Evolutionary conservation across 2,113 vertebrate genomes (phyloP).

Genomic region (Ameiurus melas): DNA sequence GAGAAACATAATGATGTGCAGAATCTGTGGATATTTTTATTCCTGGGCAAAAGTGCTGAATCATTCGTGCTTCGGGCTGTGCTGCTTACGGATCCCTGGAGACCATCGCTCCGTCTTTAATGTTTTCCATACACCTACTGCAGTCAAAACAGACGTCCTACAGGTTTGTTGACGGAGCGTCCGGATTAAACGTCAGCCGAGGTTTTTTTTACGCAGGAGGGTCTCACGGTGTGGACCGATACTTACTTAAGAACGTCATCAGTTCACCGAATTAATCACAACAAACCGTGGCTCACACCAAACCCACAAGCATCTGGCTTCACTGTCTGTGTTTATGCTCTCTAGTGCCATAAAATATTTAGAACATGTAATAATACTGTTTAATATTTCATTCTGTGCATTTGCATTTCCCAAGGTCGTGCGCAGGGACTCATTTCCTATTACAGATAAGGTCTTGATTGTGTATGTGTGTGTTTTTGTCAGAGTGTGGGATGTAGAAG

Average conservation of each 20-base stretch:
- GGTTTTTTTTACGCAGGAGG: neutral
- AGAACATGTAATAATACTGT: constrained; percentile 63
- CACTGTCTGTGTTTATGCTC: constrained; percentile 6
- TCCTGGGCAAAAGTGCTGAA: constrained; percentile 35
- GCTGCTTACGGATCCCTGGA: constrained; percentile 10
- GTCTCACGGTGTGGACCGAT: neutral
- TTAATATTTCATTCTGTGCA: constrained; percentile 63
- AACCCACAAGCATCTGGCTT: neutral
- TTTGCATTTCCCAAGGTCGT: constrained; percentile 61
- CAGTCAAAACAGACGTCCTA: neutral
- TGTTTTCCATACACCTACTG: neutral
- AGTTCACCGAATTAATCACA: neutral
- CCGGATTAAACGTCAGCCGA: neutral
- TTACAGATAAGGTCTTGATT: constrained; percentile 49
- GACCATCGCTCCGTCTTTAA: neutral
- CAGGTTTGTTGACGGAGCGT: neutral
- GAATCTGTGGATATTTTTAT: constrained; percentile 46
- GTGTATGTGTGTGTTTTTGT: neutral
- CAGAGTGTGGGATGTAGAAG: neutral
- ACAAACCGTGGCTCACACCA: neutral
- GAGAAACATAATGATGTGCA: neutral
- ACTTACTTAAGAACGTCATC: neutral
- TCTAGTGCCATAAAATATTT: constrained; percentile 64
- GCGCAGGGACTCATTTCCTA: constrained; percentile 36
- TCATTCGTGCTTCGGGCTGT: constrained; percentile 47